Evolutionary conservation across 2,113 vertebrate genomes (phyloP).

Genomic region (Xerus inauris): DNA sequence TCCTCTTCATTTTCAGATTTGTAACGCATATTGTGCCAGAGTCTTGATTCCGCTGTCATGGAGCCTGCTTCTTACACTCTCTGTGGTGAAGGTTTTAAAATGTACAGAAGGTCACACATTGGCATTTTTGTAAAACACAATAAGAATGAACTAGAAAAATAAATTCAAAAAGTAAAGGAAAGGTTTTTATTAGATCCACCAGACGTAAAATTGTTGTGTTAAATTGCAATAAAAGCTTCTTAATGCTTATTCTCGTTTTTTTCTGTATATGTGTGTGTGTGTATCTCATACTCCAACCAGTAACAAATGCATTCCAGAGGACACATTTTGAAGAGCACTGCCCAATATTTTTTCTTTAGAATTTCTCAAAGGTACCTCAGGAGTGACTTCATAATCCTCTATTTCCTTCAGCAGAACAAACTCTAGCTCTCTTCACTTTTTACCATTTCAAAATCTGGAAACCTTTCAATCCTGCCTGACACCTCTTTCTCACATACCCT

Average conservation of each 20-base stretch:
- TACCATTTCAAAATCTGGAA: background rate
- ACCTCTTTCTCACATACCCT: background rate
- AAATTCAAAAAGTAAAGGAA: background rate
- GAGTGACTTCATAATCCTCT: background rate
- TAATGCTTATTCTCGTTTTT: background rate
- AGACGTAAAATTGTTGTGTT: constrained; percentile 18
- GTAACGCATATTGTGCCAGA: background rate
- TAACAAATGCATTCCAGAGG: background rate
- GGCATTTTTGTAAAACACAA: background rate
- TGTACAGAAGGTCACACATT: background rate
- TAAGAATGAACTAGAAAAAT: constrained; percentile 18
- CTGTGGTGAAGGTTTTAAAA: constrained; percentile 10
- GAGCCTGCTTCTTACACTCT: background rate
- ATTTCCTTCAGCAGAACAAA: background rate
- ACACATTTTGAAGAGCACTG: background rate
- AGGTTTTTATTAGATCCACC: background rate
- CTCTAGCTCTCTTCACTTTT: background rate
- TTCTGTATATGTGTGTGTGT: no score
- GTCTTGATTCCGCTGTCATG: background rate
- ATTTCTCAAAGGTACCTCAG: background rate
- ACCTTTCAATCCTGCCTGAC: background rate
- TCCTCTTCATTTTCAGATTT: background rate
- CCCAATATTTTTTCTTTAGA: background rate
- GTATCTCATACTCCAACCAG: background rate
- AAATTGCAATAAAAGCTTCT: background rate